Evolutionary conservation across 2,113 vertebrate species (phyloP).

Genomic region (Petromus typicus): DNA sequence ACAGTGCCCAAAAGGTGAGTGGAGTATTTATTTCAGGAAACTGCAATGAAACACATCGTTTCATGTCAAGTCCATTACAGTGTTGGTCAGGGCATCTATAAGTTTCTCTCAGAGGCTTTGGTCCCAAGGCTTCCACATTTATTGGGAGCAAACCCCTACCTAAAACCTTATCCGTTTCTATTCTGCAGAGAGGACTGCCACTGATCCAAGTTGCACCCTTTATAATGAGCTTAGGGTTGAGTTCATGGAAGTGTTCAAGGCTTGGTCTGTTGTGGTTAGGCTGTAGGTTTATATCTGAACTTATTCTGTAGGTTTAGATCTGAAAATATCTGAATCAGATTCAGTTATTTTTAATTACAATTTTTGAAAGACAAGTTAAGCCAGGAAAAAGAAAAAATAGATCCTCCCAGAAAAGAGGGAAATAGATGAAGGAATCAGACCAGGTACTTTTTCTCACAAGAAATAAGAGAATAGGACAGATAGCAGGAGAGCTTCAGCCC

Average conservation of each 20-base stretch:
- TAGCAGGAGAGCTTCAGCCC: background rate
- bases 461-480: background rate
- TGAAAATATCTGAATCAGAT: too few relatives aligned
- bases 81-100: slow-evolving; percentile 74
- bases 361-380: slow-evolving; percentile 46
- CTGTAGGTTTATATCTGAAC: slow-evolving; percentile 45
- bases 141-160: slow-evolving; percentile 47
- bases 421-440: background rate
- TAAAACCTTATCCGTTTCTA: slow-evolving; percentile 60
- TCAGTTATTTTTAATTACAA: slow-evolving; percentile 71
- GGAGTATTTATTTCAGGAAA: slow-evolving; percentile 82
- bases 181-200: slow-evolving; percentile 15
- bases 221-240: slow-evolving; percentile 67
- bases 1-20: slow-evolving; percentile 74
- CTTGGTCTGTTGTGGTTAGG: background rate
- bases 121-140: slow-evolving; percentile 55
- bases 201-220: slow-evolving; percentile 62
- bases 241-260: slow-evolving; percentile 42
- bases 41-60: slow-evolving; percentile 77
- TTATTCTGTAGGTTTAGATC: too few relatives aligned
- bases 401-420: background rate
- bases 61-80: slow-evolving; percentile 83
- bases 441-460: background rate
- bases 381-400: slow-evolving; percentile 43
- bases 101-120: slow-evolving; percentile 75